phyloP scores from a whole-genome alignment of 2,113 vertebrate species.

The Haliaeetus leucogaster region DNA sequence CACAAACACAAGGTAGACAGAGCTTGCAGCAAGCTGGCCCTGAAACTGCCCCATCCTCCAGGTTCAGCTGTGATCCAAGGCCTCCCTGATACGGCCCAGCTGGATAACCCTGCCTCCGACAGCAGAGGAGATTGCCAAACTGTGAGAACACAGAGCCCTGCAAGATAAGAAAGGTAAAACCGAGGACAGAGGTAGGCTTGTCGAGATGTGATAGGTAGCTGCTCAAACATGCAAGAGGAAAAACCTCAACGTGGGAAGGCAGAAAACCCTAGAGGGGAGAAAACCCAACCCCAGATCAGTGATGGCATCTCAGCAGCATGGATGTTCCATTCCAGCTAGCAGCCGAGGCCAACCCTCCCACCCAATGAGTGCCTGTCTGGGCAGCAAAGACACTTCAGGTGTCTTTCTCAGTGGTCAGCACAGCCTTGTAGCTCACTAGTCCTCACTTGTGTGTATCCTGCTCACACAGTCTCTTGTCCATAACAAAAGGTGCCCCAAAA shows the following conservation, averaged over 20 bases:
- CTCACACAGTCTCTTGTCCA: background rate
- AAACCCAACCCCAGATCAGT: background rate
- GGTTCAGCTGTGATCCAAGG: conserved; percentile 3
- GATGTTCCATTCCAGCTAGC: background rate
- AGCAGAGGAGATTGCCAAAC: background rate
- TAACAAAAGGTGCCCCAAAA: background rate
- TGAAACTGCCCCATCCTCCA: background rate
- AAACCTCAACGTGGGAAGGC: background rate
- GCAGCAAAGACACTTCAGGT: background rate
- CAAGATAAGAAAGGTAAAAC: background rate
- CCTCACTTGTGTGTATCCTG: background rate
- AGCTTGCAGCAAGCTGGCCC: background rate
- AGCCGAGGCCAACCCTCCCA: background rate
- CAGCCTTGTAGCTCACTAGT: background rate
- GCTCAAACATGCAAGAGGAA: background rate
- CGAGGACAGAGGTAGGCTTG: background rate
- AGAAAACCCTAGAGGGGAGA: background rate
- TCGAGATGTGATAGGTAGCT: background rate
- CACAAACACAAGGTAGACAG: background rate
- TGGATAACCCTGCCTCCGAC: background rate
- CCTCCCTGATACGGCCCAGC: background rate
- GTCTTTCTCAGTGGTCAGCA: background rate
- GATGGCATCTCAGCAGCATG: background rate
- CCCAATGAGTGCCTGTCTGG: accelerated
- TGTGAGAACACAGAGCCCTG: conserved; percentile 33